Evolutionary conservation across 2,113 vertebrate species (phyloP).

Genomic region (Limanda limanda): DNA sequence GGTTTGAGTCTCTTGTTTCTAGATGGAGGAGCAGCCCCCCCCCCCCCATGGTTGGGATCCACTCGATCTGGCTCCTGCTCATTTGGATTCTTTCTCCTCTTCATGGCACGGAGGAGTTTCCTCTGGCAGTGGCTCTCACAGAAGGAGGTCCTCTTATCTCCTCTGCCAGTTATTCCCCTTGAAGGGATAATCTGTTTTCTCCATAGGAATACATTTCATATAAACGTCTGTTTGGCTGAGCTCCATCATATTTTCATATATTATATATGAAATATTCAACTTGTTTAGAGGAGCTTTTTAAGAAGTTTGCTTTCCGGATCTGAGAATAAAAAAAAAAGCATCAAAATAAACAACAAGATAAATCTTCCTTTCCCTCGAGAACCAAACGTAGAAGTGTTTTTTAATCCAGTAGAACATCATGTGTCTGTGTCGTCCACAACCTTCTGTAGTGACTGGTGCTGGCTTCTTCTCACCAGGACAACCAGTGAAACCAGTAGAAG

Average conservation of each 20-base stretch:
- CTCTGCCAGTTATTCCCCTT: conserved; percentile 36
- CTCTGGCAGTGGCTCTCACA: conserved; percentile 33
- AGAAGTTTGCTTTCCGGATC: too few relatives aligned
- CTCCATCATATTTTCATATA: background rate
- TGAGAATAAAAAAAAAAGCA: too few relatives aligned
- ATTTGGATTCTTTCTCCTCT: background rate
- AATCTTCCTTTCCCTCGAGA: too few relatives aligned
- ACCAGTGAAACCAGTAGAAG: too few relatives aligned
- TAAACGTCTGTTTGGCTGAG: conserved; percentile 12
- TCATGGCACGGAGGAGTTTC: background rate
- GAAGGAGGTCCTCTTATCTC: conserved; percentile 33
- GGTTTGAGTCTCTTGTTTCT: background rate
- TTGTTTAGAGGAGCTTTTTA: too few relatives aligned
- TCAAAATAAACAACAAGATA: too few relatives aligned
- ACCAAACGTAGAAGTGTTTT: too few relatives aligned
- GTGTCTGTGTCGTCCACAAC: too few relatives aligned
- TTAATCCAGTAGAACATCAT: too few relatives aligned
- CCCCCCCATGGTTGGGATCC: background rate
- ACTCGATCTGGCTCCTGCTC: background rate
- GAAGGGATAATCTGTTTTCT: conserved; percentile 4
- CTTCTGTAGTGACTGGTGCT: too few relatives aligned
- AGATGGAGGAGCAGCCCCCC: background rate
- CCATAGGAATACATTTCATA: background rate
- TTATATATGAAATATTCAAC: background rate
- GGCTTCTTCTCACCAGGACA: too few relatives aligned